Conservation (phyloP, 37 sponge, comb jelly and placozoan species). For the Spongilla lacustris region DNA sequence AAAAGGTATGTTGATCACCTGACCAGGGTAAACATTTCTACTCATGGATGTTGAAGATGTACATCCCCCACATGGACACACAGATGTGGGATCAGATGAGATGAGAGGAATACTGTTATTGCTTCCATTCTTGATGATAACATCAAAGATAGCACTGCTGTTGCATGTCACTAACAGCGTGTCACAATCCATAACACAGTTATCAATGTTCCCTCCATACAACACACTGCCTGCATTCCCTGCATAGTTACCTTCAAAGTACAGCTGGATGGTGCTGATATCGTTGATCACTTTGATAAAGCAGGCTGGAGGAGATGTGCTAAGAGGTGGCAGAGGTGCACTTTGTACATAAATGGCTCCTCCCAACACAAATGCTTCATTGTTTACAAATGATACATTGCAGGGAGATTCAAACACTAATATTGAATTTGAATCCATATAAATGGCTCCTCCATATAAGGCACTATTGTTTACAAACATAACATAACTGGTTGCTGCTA, state of each 20-base stretch:
- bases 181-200: not conserved
- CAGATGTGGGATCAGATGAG: not conserved
- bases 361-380: not conserved
- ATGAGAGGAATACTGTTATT: not conserved
- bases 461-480: constrained; percentile 6
- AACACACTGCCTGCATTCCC: constrained; percentile 16
- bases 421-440: not conserved
- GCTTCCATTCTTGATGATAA: not conserved
- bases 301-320: not conserved
- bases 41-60: not conserved
- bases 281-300: not conserved
- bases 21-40: not conserved
- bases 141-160: constrained; percentile 1
- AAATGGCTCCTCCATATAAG: not conserved
- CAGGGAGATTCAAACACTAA: not conserved
- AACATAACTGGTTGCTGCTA: not conserved
- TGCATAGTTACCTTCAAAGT: constrained; percentile 12
- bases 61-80: not conserved
- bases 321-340: not conserved
- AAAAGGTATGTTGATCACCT: not conserved
- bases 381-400: not conserved
- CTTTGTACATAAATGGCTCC: not conserved
- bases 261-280: not conserved
- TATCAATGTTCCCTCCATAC: constrained; percentile 18
- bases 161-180: not conserved